Evolutionary conservation across 2,888 invertebrate species (phyloP).

Genomic region (Dusona sp.): DNA sequence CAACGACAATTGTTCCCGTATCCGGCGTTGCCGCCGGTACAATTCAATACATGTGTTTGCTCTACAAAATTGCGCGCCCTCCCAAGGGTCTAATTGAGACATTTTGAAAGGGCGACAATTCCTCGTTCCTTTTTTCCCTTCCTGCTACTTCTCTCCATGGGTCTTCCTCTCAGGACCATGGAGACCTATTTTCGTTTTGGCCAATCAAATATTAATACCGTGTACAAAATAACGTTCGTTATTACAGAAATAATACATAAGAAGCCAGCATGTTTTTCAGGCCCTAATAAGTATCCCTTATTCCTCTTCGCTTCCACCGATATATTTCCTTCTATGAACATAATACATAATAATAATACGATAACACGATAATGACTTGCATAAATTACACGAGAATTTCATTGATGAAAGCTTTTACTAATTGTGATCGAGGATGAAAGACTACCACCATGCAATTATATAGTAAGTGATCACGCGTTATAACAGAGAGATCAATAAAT

Average conservation of each 20-base stretch:
- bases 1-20: constrained; percentile 65
- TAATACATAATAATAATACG: background rate
- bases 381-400: background rate
- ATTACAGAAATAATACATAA: background rate
- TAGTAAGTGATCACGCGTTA: background rate
- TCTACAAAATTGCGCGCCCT: constrained; percentile 49
- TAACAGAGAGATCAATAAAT: background rate
- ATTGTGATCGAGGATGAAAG: background rate
- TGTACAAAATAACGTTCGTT: background rate
- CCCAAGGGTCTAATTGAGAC: constrained; percentile 53
- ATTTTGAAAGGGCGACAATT: constrained; percentile 54
- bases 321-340: background rate
- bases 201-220: constrained; percentile 9
- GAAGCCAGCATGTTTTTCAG: background rate
- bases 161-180: background rate
- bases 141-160: background rate
- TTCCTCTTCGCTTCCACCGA: background rate
- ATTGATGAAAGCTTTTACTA: background rate
- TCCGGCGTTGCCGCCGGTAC: constrained; percentile 59
- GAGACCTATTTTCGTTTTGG: background rate
- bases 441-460: no score
- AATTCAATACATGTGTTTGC: constrained; percentile 46
- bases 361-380: background rate
- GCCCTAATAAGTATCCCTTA: background rate
- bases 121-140: constrained; percentile 23